phyloP scores from a whole-genome alignment of 1,140 invertebrate species.

The Oreohelix idahoensis region DNA sequence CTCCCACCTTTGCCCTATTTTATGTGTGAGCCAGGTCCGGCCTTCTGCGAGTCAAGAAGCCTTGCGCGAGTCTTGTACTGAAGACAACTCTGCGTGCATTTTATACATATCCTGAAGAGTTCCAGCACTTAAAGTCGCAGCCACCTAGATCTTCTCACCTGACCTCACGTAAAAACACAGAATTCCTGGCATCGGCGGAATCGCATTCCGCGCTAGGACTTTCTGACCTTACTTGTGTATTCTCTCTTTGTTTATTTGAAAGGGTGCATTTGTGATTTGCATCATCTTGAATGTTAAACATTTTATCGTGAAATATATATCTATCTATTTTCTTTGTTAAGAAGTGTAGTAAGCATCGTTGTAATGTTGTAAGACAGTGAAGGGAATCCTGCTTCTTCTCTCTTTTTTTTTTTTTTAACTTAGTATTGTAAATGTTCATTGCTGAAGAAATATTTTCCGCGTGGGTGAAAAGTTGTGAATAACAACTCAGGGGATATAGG shows the following conservation, averaged over 20 bases:
- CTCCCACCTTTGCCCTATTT: slow-evolving; percentile 17
- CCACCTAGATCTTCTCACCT: slow-evolving; percentile 8
- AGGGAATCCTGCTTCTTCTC: too few species aligned
- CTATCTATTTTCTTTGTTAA: too few species aligned
- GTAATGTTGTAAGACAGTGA: too few species aligned
- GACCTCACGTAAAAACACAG: not conserved
- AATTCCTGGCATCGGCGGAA: not conserved
- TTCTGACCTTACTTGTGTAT: not conserved
- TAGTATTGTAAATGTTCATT: too few species aligned
- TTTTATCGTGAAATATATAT: too few species aligned
- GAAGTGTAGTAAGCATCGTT: too few species aligned
- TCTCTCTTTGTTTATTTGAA: not conserved
- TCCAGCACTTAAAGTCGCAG: not conserved
- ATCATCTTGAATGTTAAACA: too few species aligned
- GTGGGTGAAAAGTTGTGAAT: too few species aligned
- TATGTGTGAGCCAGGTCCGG: not conserved
- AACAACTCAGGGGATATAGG: too few species aligned
- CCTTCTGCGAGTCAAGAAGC: not conserved
- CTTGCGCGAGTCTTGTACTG: not conserved
- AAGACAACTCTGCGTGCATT: not conserved
- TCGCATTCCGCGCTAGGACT: not conserved
- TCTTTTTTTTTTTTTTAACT: too few species aligned
- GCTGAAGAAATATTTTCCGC: too few species aligned
- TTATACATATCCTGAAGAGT: not conserved
- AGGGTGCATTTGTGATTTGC: not conserved